These are phyloP conservation scores for Anagrus nilaparvatae DNA, from an alignment of 1,140 invertebrate genomes.

Conservation along the genomic window DNA sequence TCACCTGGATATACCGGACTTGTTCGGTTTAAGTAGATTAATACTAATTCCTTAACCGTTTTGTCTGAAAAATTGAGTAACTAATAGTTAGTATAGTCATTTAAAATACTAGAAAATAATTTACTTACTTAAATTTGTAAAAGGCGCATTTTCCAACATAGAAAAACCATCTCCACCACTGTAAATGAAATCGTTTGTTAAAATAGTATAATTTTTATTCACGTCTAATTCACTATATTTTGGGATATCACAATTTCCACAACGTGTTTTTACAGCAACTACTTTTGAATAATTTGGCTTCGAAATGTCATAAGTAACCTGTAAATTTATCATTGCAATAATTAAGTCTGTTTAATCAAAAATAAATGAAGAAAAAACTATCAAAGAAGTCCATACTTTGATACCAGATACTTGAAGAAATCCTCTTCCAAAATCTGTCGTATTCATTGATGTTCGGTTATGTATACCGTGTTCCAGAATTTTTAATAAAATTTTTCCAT, in stretches of 20 bases:
- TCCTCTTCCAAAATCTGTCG: constrained; percentile 38
- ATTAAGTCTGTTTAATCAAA: no score
- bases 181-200: constrained; percentile 42
- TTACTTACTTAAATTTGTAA: constrained; percentile 15
- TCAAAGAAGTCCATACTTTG: no score
- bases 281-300: constrained; percentile 43
- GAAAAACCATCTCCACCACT: constrained; percentile 32
- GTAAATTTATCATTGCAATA: no score
- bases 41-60: constrained; percentile 10
- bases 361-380: no score
- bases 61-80: constrained; percentile 9
- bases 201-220: constrained; percentile 39
- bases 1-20: constrained; percentile 16
- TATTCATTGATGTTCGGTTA: constrained; percentile 34
- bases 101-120: not conserved
- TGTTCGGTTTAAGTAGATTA: constrained; percentile 15
- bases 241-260: constrained; percentile 44
- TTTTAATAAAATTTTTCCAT: constrained; percentile 34
- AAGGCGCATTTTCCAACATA: constrained; percentile 17
- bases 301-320: constrained; percentile 46
- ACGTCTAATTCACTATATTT: constrained; percentile 29
- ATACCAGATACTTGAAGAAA: constrained; percentile 50
- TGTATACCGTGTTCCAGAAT: constrained; percentile 48
- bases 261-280: constrained; percentile 39
- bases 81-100: not conserved